These are phyloP conservation scores for Actias luna DNA, from an alignment of 2,888 invertebrate species.

Conservation along the genomic window DNA sequence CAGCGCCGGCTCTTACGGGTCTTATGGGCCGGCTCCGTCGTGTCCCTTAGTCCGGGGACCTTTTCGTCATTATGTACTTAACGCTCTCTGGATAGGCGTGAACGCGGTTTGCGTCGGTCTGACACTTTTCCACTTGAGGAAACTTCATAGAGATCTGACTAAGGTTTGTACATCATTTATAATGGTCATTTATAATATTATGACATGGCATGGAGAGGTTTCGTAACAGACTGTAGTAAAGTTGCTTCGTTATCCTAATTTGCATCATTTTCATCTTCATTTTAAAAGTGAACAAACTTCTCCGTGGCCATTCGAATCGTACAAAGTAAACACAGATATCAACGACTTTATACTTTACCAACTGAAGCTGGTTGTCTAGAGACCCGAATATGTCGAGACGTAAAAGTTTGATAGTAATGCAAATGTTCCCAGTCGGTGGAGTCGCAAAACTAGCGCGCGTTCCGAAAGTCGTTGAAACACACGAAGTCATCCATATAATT, in stretches of 20 bases:
- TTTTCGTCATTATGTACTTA: slow-evolving; percentile 93
- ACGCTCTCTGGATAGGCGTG: slow-evolving; percentile 94
- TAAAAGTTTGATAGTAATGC: slow-evolving; percentile 51
- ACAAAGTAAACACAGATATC: slow-evolving; percentile 44
- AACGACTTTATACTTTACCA: slow-evolving; percentile 48
- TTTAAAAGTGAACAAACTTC: slow-evolving; percentile 42
- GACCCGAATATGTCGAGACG: slow-evolving; percentile 39
- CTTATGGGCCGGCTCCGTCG: slow-evolving; percentile 87
- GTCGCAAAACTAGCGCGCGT: slow-evolving; percentile 38
- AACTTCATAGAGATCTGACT: slow-evolving; percentile 90
- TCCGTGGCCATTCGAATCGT: slow-evolving; percentile 55
- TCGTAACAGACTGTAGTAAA: slow-evolving; percentile 33
- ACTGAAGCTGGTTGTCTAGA: slow-evolving; percentile 36
- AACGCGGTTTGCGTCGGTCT: slow-evolving; percentile 92
- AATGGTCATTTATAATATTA: slow-evolving; percentile 12
- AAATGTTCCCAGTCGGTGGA: slow-evolving; percentile 43
- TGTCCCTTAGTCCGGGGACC: slow-evolving; percentile 94
- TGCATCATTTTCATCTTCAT: slow-evolving; percentile 50
- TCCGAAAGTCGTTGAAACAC: slow-evolving; percentile 49
- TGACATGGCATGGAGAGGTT: slow-evolving; percentile 60
- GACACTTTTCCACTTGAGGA: slow-evolving; percentile 91
- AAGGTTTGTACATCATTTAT: slow-evolving; percentile 71
- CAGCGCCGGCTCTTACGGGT: slow-evolving; percentile 86
- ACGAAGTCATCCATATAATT: slow-evolving; percentile 55
- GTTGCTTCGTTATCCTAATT: slow-evolving; percentile 48